Percentiles rank a stretch among this genome's conserved stretches.
phyloP scores from a whole-genome alignment of 2,888 invertebrate genomes.

The Malacosoma neustria region DNA sequence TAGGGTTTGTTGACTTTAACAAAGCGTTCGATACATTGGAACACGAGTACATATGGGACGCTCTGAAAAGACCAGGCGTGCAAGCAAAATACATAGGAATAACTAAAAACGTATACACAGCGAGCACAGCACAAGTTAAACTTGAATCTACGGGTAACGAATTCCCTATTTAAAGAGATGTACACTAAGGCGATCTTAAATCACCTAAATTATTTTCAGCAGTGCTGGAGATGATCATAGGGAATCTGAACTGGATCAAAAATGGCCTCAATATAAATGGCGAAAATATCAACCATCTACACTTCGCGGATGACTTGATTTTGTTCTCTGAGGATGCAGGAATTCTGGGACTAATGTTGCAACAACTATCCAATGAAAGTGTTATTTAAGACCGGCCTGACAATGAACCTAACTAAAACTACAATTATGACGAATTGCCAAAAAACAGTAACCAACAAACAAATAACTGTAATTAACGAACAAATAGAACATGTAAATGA shows the following conservation, averaged over 20 bases:
- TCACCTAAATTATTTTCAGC: slow-evolving; percentile 1
- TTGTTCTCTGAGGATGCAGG: neutral
- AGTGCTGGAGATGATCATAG: neutral
- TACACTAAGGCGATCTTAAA: slow-evolving; percentile 8
- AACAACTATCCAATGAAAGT: neutral
- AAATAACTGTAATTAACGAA: slow-evolving; percentile 1
- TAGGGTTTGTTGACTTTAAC: neutral
- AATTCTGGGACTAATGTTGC: neutral
- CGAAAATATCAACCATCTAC: neutral
- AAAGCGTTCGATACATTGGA: neutral
- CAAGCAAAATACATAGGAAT: slow-evolving; percentile 1
- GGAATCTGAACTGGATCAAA: neutral
- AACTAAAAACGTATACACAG: slow-evolving; percentile 4
- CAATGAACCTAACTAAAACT: neutral
- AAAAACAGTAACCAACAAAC: neutral
- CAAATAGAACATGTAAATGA: slow-evolving; percentile 11
- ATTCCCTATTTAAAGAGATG: slow-evolving; percentile 7
- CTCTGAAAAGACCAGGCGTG: neutral
- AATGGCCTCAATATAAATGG: neutral
- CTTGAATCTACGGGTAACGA: slow-evolving; percentile 5
- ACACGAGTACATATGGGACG: neutral
- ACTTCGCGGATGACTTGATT: neutral
- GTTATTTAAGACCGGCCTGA: neutral
- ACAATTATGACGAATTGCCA: neutral
- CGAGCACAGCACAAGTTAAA: slow-evolving; percentile 5